Conservation (phyloP, 2,888 invertebrate species). For the Tridacna gigas region DNA sequence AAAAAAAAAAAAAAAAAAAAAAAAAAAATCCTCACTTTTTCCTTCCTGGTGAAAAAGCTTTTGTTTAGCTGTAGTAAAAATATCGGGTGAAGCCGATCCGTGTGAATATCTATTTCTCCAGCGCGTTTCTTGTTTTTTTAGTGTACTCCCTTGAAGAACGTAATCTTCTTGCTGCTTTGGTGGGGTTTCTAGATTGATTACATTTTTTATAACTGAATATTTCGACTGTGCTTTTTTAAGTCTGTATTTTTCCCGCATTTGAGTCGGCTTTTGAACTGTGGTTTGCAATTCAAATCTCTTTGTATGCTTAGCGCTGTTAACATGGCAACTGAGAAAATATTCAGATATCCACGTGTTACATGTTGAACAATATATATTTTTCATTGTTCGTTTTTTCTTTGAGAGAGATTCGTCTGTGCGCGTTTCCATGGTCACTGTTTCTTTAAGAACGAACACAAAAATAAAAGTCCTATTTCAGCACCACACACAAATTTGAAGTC, state of each 20-base stretch:
- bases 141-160: constrained; percentile 18
- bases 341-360: constrained; percentile 12
- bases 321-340: constrained; percentile 6
- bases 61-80: constrained; percentile 6
- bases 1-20: too few species aligned
- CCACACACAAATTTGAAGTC: constrained; percentile 7
- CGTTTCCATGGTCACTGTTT: constrained; percentile 7
- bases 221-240: not conserved
- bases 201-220: not conserved
- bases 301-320: constrained; percentile 9
- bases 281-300: not conserved
- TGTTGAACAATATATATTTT: constrained; percentile 12
- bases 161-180: not conserved
- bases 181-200: constrained; percentile 5
- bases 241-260: not conserved
- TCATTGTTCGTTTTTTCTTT: constrained; percentile 9
- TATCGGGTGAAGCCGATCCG: not conserved
- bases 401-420: not conserved
- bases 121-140: not conserved
- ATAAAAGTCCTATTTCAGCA: constrained; percentile 7
- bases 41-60: not conserved
- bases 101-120: not conserved
- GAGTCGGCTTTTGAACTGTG: not conserved
- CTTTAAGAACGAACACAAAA: constrained; percentile 12
- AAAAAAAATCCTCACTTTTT: too few species aligned